phyloP scores from a whole-genome alignment of 2,113 vertebrate species.

The Thamnophis sirtalis region DNA sequence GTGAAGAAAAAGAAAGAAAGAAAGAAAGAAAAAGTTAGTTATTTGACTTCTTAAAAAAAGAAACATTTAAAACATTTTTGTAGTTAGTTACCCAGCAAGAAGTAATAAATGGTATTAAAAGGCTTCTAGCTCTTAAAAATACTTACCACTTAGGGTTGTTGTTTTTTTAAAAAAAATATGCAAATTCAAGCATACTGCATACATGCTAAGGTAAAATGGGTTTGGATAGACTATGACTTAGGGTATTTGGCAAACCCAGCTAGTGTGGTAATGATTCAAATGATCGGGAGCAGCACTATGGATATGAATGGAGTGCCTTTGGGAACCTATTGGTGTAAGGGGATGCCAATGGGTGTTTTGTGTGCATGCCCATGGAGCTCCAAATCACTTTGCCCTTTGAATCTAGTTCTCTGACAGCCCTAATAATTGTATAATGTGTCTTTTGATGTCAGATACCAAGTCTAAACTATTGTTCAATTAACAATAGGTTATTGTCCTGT shows the following conservation, averaged over 20 bases:
- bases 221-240: background rate
- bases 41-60: background rate
- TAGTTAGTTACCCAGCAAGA: slow-evolving; percentile 22
- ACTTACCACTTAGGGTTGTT: background rate
- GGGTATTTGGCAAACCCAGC: background rate
- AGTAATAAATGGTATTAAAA: slow-evolving; percentile 3
- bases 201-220: background rate
- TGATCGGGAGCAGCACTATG: background rate
- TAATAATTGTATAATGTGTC: background rate
- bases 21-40: background rate
- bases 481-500: background rate
- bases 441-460: background rate
- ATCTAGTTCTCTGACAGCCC: background rate
- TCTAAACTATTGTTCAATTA: background rate
- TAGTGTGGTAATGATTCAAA: background rate
- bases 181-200: background rate
- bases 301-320: background rate
- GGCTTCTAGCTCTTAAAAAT: background rate
- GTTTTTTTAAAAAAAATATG: background rate
- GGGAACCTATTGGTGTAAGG: background rate
- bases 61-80: background rate
- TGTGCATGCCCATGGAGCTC: background rate
- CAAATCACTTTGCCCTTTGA: background rate
- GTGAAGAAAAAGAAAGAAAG: background rate
- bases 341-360: background rate